A percentile compares a stretch with the other conserved stretches of the same genome.
Evolutionary conservation across 1,140 invertebrate species (phyloP).

Genomic region (Drosophila simulans): DNA sequence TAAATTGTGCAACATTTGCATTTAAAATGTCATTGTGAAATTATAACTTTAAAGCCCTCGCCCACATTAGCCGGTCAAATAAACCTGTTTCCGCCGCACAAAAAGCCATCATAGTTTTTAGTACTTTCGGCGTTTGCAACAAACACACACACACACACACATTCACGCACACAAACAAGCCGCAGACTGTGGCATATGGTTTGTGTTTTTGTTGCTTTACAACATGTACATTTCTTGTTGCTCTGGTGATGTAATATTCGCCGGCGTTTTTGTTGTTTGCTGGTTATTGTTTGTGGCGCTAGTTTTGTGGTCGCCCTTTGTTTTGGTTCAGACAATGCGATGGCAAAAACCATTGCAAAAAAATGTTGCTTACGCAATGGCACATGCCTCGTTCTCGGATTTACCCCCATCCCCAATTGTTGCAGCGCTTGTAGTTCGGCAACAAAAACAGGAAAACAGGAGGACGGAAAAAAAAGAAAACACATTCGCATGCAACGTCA

Average conservation of each 20-base stretch:
- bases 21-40: slow-evolving; percentile 52
- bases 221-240: slow-evolving; percentile 22
- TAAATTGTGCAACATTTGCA: slow-evolving; percentile 63
- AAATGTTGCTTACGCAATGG: slow-evolving; percentile 51
- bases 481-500: slow-evolving; percentile 45
- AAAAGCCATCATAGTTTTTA: slow-evolving; percentile 55
- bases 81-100: slow-evolving; percentile 35
- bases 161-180: slow-evolving; percentile 45
- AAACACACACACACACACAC: slow-evolving; percentile 9
- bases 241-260: slow-evolving; percentile 41
- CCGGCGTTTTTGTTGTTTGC: slow-evolving; percentile 12
- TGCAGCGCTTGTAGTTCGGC: slow-evolving; percentile 14
- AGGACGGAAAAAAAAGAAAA: slow-evolving; percentile 1
- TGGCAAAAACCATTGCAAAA: slow-evolving; percentile 21
- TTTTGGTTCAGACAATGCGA: slow-evolving; percentile 68
- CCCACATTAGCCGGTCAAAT: slow-evolving; percentile 26
- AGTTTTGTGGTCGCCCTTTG: slow-evolving; percentile 74
- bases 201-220: slow-evolving; percentile 36
- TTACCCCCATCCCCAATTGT: slow-evolving; percentile 5
- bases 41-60: slow-evolving; percentile 62
- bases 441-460: slow-evolving; percentile 1
- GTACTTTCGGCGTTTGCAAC: slow-evolving; percentile 14
- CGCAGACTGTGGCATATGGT: slow-evolving; percentile 74
- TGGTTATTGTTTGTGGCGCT: slow-evolving; percentile 69
- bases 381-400: slow-evolving; percentile 1